These are phyloP conservation scores for Saxidomus purpurata DNA, from an alignment of 1,140 invertebrate genomes.

Conservation along the genomic window DNA sequence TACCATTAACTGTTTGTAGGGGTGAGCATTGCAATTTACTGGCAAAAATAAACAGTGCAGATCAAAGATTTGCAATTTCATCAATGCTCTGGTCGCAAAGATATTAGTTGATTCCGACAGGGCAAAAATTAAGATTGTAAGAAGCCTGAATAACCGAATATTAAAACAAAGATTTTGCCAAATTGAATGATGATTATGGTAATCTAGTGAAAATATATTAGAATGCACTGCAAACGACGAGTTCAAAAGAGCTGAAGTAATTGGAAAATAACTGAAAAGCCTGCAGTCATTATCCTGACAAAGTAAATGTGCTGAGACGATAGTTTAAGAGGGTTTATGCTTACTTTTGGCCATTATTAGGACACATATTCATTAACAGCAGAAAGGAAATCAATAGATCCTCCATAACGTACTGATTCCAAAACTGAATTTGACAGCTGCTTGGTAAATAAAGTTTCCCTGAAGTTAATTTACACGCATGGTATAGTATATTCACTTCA, in stretches of 20 bases:
- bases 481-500: background rate
- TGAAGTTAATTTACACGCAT: background rate
- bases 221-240: too few relatives aligned
- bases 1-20: too few relatives aligned
- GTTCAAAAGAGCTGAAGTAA: background rate
- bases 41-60: too few relatives aligned
- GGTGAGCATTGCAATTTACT: too few relatives aligned
- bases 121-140: too few relatives aligned
- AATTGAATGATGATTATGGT: too few relatives aligned
- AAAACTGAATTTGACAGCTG: slow-evolving; percentile 21
- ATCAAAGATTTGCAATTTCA: too few relatives aligned
- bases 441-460: background rate
- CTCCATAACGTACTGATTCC: background rate
- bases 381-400: background rate
- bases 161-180: too few relatives aligned
- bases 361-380: slow-evolving; percentile 10
- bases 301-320: background rate
- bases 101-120: too few relatives aligned
- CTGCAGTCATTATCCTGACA: background rate
- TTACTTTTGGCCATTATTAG: background rate
- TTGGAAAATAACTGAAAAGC: background rate
- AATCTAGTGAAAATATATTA: too few relatives aligned
- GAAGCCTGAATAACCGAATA: too few relatives aligned
- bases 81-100: too few relatives aligned
- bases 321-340: background rate